Base-by-base conservation (phyloP, 2,797 vertebrate species). In the Hydrolagus colliei region DNA sequence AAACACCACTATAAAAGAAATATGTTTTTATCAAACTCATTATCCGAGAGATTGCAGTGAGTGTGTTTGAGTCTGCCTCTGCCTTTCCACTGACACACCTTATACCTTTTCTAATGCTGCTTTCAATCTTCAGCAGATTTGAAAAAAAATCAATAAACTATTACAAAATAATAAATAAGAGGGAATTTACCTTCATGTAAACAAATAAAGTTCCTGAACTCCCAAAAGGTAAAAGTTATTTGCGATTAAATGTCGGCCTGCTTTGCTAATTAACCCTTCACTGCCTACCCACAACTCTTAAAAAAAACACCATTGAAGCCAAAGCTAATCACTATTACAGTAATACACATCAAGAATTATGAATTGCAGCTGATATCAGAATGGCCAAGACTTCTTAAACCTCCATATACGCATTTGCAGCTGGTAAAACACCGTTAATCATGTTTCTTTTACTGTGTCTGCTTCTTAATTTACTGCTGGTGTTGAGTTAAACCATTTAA, bases 81-180 rank as follows among this genome's bases (percentile, higher is more conserved):
- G 32, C 14, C 35, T 71, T 84, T 84, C 32, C 9, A 71, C 9
- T 20, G 27, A 11, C 12, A 35, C 9, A 16, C 13, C 32, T 13
- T 68, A 1, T 41, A 67, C 16, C 20, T 84, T 84, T 71, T 84
- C 63, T 71, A 84, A 71, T 20, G 18, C 3, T n/a, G 79, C 79
- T 12, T 71, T 84, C 65, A 9, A 41, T 84, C 65, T 20, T 84
- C 41, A 68, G 65, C 27, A 63, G 4, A 84, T 16, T 68, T 35
- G 32, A 52, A 84, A 32, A 41, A 71, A 84, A 84, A 84, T 84
- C 79, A 84, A 84, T 84, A 84, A 16, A n/a, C 32, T 18, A 84
- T 84, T 52, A 52, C 79, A 84, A 18, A 68, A n/a, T 65, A 67
- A 35, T 65, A 82, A 82, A 82, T 82, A 82, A 84, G 65, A 71